Conservation (phyloP, 2,797 vertebrate genomes). For the Crocidura indochinensis region DNA sequence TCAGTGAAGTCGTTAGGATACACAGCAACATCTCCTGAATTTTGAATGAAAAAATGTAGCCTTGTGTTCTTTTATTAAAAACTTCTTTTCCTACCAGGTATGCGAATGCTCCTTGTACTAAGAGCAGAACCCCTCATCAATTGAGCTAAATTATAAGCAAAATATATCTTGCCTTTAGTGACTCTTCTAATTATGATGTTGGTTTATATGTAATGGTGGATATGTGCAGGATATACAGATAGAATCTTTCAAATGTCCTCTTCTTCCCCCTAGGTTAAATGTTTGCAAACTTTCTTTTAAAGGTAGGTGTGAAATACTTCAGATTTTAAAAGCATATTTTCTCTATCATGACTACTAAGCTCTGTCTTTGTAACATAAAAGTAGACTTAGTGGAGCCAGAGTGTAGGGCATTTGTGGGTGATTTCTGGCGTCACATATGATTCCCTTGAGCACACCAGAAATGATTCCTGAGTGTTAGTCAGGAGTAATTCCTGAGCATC, state of each 20-base stretch:
- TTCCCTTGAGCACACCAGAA: too few species aligned
- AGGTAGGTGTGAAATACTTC: constrained; percentile 24
- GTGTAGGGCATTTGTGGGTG: too few species aligned
- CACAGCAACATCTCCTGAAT: background rate
- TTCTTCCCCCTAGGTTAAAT: background rate
- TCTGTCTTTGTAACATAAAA: constrained; percentile 34
- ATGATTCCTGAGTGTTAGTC: too few species aligned
- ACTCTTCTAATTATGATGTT: background rate
- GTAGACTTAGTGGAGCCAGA: background rate
- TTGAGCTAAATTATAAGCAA: background rate
- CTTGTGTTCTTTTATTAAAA: constrained; percentile 9
- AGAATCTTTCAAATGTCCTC: constrained; percentile 10
- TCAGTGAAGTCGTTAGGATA: background rate
- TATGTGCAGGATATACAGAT: background rate
- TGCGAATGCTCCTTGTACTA: background rate
- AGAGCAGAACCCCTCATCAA: constrained; percentile 52
- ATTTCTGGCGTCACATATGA: too few species aligned
- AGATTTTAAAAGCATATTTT: background rate
- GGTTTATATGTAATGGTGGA: background rate
- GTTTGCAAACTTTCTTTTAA: constrained; percentile 38
- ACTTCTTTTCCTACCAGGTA: background rate
- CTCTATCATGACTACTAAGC: background rate
- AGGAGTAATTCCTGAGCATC: too few species aligned
- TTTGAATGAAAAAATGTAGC: background rate
- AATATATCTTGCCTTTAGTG: background rate